Conservation (phyloP, 1,140 invertebrate species). For the Heliconius congener region DNA sequence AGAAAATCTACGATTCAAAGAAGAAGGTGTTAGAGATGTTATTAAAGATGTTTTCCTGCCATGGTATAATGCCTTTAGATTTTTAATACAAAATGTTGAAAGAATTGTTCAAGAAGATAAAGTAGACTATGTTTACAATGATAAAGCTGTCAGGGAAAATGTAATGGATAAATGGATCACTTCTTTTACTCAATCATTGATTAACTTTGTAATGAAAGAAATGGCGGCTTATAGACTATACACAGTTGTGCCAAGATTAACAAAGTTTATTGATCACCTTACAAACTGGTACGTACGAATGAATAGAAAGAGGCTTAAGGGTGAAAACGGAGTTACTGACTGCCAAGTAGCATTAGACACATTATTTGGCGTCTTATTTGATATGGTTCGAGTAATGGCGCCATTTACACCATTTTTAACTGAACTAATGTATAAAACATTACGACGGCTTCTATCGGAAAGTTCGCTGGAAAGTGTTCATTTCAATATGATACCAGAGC, state of each 20-base stretch:
- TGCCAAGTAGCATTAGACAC: conserved; percentile 93
- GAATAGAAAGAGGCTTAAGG: conserved; percentile 96
- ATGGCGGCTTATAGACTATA: conserved; percentile 98
- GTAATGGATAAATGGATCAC: conserved; percentile 99
- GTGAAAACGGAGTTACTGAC: conserved; percentile 90
- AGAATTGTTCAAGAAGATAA: conserved; percentile 89
- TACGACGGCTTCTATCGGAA: conserved; percentile 83
- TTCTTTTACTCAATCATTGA: conserved; percentile 96
- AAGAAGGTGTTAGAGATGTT: conserved; percentile 97
- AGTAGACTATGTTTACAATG: conserved; percentile 84
- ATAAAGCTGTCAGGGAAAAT: conserved; percentile 85
- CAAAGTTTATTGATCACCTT: conserved; percentile 98
- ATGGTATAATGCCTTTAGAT: conserved; percentile 99
- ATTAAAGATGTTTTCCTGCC: conserved; percentile 99
- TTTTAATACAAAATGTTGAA: conserved; percentile 96
- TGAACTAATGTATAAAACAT: conserved; percentile 96
- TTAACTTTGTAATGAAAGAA: conserved; percentile 94
- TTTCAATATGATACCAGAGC: conserved; percentile 92
- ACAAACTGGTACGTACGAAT: conserved; percentile 99
- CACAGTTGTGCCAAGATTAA: conserved; percentile 95
- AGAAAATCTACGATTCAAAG: conserved; percentile 97
- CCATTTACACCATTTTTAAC: conserved; percentile 87
- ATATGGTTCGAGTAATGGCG: conserved; percentile 18
- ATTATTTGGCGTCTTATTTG: conserved; percentile 87
- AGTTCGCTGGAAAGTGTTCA: conserved; percentile 88